Percentiles rank a stretch among this genome's conserved stretches.
phyloP scores from a whole-genome alignment of 2,888 invertebrate species.

The Pecten maximus region DNA sequence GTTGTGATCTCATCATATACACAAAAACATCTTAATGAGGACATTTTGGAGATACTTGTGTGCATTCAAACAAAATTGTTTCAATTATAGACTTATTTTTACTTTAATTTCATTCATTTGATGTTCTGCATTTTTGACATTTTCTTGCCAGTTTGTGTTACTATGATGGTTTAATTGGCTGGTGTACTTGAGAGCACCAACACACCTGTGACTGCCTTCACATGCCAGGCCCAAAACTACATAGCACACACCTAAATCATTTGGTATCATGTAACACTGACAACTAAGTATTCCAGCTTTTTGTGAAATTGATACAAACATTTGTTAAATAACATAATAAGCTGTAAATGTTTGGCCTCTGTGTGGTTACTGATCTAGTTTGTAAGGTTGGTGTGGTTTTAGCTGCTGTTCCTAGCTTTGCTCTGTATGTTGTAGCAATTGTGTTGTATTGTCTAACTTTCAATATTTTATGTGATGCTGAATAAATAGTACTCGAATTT shows the following conservation, averaged over 20 bases:
- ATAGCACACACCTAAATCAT: background rate
- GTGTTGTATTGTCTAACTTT: too few relatives aligned
- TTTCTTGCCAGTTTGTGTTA: constrained; percentile 14
- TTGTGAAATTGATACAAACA: background rate
- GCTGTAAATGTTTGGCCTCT: background rate
- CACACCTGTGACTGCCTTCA: background rate
- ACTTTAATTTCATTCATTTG: background rate
- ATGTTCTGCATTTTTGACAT: constrained; percentile 20
- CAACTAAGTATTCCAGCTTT: background rate
- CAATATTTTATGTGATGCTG: too few relatives aligned
- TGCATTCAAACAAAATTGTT: constrained; percentile 22
- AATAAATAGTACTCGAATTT: too few relatives aligned
- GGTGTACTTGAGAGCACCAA: background rate
- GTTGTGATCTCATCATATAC: background rate
- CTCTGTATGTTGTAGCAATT: too few relatives aligned
- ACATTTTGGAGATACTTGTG: background rate
- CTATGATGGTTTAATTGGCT: background rate
- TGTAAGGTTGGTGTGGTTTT: too few relatives aligned
- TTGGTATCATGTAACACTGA: background rate
- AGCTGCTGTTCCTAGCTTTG: too few relatives aligned
- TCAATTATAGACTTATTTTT: constrained; percentile 13
- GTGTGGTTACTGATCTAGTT: too few relatives aligned
- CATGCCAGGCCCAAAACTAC: background rate
- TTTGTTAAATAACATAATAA: background rate
- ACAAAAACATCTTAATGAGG: background rate